Evolutionary conservation across 2,797 vertebrate genomes (phyloP), one percentile per base, ranked within the genome.

Genomic region (Masticophis lateralis): DNA sequence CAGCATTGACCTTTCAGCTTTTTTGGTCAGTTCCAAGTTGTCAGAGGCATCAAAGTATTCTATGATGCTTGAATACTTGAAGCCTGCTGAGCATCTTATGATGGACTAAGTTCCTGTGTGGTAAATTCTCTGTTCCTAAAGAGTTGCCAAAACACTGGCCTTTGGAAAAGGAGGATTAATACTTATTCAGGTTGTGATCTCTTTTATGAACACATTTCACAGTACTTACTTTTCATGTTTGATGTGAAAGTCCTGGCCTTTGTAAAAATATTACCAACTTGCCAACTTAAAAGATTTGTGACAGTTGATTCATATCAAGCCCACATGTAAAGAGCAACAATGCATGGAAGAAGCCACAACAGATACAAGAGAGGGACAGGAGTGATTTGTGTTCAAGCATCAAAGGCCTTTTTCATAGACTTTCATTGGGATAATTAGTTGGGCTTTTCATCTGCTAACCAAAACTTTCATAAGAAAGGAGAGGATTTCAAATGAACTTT

Each of bases 401-500:
- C 43, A 28, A 79, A 88, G 74, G 28, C 3, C 74, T 93, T 86
- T 89, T 88, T 83, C 55, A 94, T 91, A 53, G 92, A 79, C 55
- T 14, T 90, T 95, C 92, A 66, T 32, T 90, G 93, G 74, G 93
- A 92, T 90, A 95, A 61, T 5, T 91, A 94, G 90, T 90, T 87
- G 92, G 92, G 12, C 93, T 51, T 91, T 57, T 87, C 89, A 94
- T 28, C 92, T 94, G 83, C 94, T 90, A 37, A 94, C 86, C 74
- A 61, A 89, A 89, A 61, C 51, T 2, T 86, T 87, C 92, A 27
- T 91, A 92, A 94, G 59, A 32, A 27, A 92, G 3, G 94, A 95
- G 94, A 90, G 22, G 27, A 92, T 90, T 87, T 92, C 93, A 95
- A 92, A 94, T 96, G 93, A 88, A 94, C 91, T 94, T 96, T 88